A percentile compares a stretch with the other conserved stretches of the same genome.
Conservation (phyloP, 2,797 vertebrate genomes). For the Ciconia nigra region DNA sequence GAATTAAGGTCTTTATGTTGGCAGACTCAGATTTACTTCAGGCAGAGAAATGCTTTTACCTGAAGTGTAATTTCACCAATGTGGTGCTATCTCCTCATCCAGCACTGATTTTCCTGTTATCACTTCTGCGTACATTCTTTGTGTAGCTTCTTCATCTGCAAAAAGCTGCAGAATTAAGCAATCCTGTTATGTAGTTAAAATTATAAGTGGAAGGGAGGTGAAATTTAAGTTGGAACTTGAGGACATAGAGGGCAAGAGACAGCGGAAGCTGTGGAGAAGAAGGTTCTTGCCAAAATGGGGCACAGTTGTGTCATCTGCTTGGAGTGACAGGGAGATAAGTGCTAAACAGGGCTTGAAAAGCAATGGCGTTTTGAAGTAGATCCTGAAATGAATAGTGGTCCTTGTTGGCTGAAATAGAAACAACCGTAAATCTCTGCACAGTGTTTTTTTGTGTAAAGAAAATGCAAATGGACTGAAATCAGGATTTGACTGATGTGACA, state of each 20-base stretch:
- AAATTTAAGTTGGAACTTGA: not conserved
- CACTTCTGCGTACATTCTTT: not conserved
- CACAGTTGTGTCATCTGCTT: not conserved
- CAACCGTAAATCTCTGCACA: not conserved
- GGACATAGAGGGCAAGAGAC: not conserved
- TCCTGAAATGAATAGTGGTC: not conserved
- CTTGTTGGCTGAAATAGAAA: fast-evolving
- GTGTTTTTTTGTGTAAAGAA: not conserved
- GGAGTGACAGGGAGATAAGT: not conserved
- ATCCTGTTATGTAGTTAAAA: not conserved
- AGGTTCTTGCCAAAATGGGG: not conserved
- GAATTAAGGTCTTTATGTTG: not conserved
- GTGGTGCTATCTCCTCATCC: not conserved
- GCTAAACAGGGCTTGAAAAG: not conserved
- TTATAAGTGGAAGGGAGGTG: not conserved
- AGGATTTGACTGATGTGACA: not conserved
- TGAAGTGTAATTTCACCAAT: not conserved
- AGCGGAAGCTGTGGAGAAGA: not conserved
- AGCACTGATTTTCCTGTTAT: not conserved
- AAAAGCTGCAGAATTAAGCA: slow-evolving; percentile 1
- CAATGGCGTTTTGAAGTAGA: not conserved
- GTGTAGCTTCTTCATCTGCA: not conserved
- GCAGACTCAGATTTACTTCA: not conserved
- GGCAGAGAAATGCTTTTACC: not conserved
- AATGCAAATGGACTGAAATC: not conserved